These are phyloP conservation scores for Grus americana DNA, from an alignment of 2,113 vertebrate genomes.

Conservation along the genomic window DNA sequence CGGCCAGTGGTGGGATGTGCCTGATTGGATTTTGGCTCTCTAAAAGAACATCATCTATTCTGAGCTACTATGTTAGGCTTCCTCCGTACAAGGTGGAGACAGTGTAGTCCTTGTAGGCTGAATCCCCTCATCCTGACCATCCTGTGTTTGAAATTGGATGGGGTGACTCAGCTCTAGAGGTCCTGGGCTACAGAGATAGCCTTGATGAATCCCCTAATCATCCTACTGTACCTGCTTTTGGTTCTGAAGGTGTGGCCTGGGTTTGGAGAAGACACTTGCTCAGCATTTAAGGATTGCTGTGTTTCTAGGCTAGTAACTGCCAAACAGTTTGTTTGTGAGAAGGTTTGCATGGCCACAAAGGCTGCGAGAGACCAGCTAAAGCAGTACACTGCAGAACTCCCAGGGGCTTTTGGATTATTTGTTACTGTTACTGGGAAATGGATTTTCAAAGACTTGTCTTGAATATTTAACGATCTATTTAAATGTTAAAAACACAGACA, in stretches of 20 bases:
- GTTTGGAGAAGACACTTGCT: not conserved
- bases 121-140: not conserved
- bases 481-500: constrained; percentile 30
- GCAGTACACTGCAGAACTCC: not conserved
- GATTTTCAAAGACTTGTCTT: constrained; percentile 33
- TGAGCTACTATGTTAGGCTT: not conserved
- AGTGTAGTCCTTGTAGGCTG: not conserved
- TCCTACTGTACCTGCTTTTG: not conserved
- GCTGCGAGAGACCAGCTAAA: not conserved
- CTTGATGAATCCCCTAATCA: not conserved
- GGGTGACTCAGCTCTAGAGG: not conserved
- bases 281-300: not conserved
- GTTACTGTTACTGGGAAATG: not conserved
- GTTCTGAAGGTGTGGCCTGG: not conserved
- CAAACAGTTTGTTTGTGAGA: not conserved
- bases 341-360: not conserved
- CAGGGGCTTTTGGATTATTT: not conserved
- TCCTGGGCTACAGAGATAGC: not conserved
- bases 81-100: not conserved
- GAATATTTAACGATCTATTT: constrained; percentile 42
- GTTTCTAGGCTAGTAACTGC: not conserved
- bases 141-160: not conserved
- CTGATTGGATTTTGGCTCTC: not conserved
- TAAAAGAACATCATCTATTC: not conserved
- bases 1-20: not conserved